Evolutionary conservation across 2,888 invertebrate genomes (phyloP).

Genomic region (Rhodophaea formosa): DNA sequence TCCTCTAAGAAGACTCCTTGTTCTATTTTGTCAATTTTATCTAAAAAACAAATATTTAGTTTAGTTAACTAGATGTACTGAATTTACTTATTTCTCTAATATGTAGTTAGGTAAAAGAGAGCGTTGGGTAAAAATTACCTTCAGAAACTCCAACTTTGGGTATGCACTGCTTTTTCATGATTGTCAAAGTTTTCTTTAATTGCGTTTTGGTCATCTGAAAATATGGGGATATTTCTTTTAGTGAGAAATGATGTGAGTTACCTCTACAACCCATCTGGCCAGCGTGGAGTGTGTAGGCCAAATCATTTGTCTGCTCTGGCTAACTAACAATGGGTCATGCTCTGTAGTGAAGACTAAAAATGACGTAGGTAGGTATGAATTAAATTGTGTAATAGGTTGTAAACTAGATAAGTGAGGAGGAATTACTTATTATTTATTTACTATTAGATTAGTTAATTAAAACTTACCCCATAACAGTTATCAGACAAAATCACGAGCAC

Average conservation of each 20-base stretch:
- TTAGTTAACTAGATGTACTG: too few species aligned
- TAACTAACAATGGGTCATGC: too few species aligned
- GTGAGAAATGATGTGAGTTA: not conserved
- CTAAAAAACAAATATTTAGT: constrained; percentile 35
- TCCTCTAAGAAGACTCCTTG: constrained; percentile 61
- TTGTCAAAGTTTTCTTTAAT: constrained; percentile 79
- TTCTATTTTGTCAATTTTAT: constrained; percentile 58
- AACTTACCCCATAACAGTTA: constrained; percentile 6
- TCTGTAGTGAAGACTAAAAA: too few species aligned
- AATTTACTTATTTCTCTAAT: too few species aligned
- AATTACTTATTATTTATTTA: too few species aligned
- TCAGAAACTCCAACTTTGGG: constrained; percentile 79
- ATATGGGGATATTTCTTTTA: not conserved
- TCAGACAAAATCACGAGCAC: not conserved
- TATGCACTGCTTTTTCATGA: constrained; percentile 82
- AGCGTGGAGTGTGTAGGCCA: too few species aligned
- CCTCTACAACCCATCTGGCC: too few species aligned
- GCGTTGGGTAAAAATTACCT: constrained; percentile 57
- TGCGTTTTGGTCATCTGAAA: constrained; percentile 74
- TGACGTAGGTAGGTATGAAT: too few species aligned
- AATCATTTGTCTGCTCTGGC: too few species aligned
- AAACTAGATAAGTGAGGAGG: not conserved
- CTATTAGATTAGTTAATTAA: too few species aligned
- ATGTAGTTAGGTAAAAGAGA: too few species aligned
- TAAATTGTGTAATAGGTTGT: not conserved